phyloP scores from a whole-genome alignment of 2,888 invertebrate genomes.

The Ceriagrion tenellum region DNA sequence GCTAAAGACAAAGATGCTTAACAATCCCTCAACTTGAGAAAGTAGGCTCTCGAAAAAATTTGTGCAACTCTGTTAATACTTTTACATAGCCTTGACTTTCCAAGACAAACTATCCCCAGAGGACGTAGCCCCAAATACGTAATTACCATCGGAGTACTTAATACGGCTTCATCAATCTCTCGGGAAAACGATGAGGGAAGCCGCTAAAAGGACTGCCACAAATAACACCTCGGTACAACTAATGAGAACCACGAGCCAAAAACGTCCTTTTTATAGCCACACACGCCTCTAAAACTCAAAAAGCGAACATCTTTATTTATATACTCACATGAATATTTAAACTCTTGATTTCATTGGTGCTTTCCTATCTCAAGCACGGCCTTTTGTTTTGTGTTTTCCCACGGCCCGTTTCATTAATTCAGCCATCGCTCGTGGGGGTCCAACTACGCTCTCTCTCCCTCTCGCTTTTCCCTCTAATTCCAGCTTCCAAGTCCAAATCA shows the following conservation, averaged over 20 bases:
- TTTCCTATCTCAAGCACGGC: neutral
- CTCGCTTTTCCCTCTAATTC: neutral
- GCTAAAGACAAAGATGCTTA: too few relatives aligned
- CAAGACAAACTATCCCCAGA: neutral
- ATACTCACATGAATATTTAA: neutral
- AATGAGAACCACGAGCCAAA: neutral
- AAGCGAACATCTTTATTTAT: neutral
- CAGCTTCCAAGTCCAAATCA: neutral
- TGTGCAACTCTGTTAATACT: too few relatives aligned
- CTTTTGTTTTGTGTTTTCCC: neutral
- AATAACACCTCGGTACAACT: neutral
- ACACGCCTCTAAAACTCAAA: neutral
- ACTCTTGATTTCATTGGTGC: neutral
- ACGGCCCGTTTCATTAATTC: neutral
- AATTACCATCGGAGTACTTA: neutral
- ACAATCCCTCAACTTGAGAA: too few relatives aligned
- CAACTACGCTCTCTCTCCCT: neutral
- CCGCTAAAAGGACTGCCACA: neutral
- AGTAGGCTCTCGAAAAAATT: too few relatives aligned
- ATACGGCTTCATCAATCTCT: neutral
- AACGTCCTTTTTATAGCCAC: neutral
- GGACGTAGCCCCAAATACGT: neutral
- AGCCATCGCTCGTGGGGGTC: neutral
- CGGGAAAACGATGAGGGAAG: neutral
- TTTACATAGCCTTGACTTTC: neutral